A percentile compares a stretch with the other conserved stretches of the same genome.
phyloP scores from a whole-genome alignment of 2,888 invertebrate genomes.

The Xanthia togata region DNA sequence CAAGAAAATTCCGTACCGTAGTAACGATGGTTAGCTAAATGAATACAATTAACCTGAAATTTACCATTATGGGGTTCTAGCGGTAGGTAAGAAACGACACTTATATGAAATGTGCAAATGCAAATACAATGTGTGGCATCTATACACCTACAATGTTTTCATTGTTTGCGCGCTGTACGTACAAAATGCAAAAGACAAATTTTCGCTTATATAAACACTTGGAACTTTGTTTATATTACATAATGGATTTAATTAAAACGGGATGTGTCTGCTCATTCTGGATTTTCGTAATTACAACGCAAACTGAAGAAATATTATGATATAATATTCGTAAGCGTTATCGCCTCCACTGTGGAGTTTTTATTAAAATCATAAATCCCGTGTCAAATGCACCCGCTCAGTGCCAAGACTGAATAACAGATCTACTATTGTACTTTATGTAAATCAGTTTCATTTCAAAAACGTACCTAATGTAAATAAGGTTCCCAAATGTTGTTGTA shows the following conservation, averaged over 20 bases:
- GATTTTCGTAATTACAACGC: slow-evolving; percentile 73
- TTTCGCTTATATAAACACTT: slow-evolving; percentile 67
- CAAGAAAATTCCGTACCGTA: background rate
- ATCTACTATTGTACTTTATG: slow-evolving; percentile 84
- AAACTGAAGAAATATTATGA: slow-evolving; percentile 77
- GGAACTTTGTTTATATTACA: slow-evolving; percentile 71
- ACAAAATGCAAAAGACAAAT: slow-evolving; percentile 65
- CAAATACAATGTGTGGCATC: slow-evolving; percentile 31
- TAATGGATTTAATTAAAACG: slow-evolving; percentile 76
- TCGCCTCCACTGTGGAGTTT: slow-evolving; percentile 81
- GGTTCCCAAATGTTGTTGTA: slow-evolving; percentile 65
- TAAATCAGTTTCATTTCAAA: slow-evolving; percentile 79
- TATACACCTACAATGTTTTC: slow-evolving; percentile 32
- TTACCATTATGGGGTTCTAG: slow-evolving; percentile 14
- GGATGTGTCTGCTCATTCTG: slow-evolving; percentile 71
- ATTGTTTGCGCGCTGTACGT: slow-evolving; percentile 45
- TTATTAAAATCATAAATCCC: slow-evolving; percentile 90
- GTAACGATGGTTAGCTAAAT: slow-evolving; percentile 4
- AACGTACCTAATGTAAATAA: slow-evolving; percentile 72
- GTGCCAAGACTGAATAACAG: slow-evolving; percentile 82
- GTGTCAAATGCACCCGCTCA: slow-evolving; percentile 88
- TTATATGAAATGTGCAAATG: slow-evolving; percentile 32
- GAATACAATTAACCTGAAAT: slow-evolving; percentile 30
- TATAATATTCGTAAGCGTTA: slow-evolving; percentile 82
- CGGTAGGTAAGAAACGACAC: slow-evolving; percentile 18